phyloP scores from a whole-genome alignment of 2,113 vertebrate species.

The Mobula hypostoma region DNA sequence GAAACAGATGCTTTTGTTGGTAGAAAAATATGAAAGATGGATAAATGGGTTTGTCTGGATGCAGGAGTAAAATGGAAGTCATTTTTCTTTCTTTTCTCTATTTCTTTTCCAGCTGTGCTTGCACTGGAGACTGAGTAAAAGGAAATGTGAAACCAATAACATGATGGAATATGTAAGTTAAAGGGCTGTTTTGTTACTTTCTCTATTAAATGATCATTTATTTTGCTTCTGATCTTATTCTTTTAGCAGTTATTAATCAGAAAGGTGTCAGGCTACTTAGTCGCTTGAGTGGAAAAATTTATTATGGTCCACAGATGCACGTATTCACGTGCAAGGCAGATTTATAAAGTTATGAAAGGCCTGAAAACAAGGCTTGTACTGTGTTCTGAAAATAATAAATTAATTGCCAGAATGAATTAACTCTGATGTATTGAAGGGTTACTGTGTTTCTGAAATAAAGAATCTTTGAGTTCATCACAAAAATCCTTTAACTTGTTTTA shows the following conservation, averaged over 20 bases:
- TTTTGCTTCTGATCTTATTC: conserved; percentile 99
- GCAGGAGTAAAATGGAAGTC: conserved; percentile 81
- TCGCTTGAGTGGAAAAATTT: conserved; percentile 88
- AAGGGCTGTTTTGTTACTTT: conserved; percentile 97
- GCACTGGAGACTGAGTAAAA: conserved; percentile 93
- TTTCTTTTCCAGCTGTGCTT: conserved; percentile 89
- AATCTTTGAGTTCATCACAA: conserved; percentile 30
- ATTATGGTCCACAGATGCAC: conserved; percentile 90
- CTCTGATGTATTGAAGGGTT: conserved; percentile 84
- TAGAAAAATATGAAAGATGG: conserved; percentile 95
- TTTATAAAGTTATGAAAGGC: conserved; percentile 99
- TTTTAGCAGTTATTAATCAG: conserved; percentile 91
- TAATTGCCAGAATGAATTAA: conserved; percentile 97
- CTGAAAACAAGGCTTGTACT: conserved; percentile 80
- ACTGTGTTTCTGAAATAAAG: background rate
- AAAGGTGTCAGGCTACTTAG: conserved; percentile 88
- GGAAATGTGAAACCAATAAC: conserved; percentile 98
- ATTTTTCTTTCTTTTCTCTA: conserved; percentile 77
- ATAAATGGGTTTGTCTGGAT: conserved; percentile 74
- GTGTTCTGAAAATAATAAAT: conserved; percentile 90
- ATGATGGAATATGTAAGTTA: conserved; percentile 99
- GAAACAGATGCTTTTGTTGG: conserved; percentile 99
- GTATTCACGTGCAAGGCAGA: conserved; percentile 78
- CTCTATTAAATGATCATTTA: conserved; percentile 99
- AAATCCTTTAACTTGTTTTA: background rate